Conservation (phyloP, 1,140 invertebrate species). For the Orius laevigatus region DNA sequence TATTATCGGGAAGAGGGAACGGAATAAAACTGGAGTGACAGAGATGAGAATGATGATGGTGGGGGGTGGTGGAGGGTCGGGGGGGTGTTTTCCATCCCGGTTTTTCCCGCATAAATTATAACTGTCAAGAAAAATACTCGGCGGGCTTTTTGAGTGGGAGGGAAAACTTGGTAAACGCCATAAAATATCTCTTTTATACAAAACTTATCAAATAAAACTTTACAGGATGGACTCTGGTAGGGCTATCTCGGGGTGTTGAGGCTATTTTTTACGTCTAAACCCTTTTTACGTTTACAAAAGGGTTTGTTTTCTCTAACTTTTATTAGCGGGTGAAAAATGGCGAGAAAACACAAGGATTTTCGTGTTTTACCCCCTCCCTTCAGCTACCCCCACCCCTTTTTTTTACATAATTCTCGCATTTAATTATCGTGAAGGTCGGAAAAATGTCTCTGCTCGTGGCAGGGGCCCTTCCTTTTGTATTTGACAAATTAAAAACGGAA, state of each 20-base stretch:
- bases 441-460: too few species aligned
- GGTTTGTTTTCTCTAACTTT: too few species aligned
- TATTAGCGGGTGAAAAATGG: too few species aligned
- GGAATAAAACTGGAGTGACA: slow-evolving; percentile 3
- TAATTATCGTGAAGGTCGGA: too few species aligned
- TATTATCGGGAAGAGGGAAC: slow-evolving; percentile 6
- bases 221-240: slow-evolving; percentile 1
- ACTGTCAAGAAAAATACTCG: slow-evolving; percentile 17
- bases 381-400: too few species aligned
- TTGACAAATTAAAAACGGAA: too few species aligned
- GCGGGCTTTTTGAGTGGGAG: slow-evolving; percentile 3
- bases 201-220: slow-evolving; percentile 18
- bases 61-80: neutral
- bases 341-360: too few species aligned
- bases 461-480: too few species aligned
- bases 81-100: slow-evolving; percentile 1
- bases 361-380: too few species aligned
- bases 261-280: neutral
- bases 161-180: slow-evolving; percentile 13
- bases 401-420: too few species aligned
- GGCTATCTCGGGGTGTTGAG: slow-evolving; percentile 5
- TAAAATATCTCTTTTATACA: slow-evolving; percentile 17
- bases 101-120: slow-evolving; percentile 15
- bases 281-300: neutral
- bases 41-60: neutral